Conservation (phyloP, 2,113 vertebrate species). For the Balaeniceps rex region DNA sequence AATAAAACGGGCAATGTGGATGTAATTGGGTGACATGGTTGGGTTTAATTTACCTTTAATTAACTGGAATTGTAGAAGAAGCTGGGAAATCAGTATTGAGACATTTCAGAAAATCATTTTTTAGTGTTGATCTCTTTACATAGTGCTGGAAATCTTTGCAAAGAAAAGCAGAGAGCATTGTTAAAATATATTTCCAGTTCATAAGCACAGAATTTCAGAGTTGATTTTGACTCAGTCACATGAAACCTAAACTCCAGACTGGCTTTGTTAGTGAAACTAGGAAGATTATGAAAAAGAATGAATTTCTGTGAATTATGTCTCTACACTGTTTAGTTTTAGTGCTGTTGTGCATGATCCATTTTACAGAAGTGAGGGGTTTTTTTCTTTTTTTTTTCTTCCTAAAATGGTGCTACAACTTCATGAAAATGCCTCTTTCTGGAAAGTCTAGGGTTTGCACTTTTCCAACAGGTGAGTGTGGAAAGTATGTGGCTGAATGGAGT, state of each 20-base stretch:
- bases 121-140: background rate
- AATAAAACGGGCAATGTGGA: slow-evolving; percentile 54
- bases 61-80: slow-evolving; percentile 32
- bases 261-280: background rate
- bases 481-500: background rate
- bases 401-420: background rate
- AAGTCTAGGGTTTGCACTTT: background rate
- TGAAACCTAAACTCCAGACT: background rate
- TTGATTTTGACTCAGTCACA: background rate
- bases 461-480: background rate
- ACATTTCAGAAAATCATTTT: slow-evolving; percentile 11
- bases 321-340: background rate
- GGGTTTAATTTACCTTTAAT: slow-evolving; percentile 68
- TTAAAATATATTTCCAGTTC: background rate
- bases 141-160: background rate
- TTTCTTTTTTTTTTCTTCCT: background rate
- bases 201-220: background rate
- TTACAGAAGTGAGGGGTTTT: background rate
- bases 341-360: background rate
- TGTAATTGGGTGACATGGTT: slow-evolving; percentile 61
- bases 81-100: background rate
- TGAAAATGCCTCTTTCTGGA: background rate
- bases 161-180: background rate
- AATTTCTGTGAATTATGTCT: background rate
- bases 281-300: background rate